phyloP scores from a whole-genome alignment of 2,113 vertebrate species.

The Lepidothrix coronata region DNA sequence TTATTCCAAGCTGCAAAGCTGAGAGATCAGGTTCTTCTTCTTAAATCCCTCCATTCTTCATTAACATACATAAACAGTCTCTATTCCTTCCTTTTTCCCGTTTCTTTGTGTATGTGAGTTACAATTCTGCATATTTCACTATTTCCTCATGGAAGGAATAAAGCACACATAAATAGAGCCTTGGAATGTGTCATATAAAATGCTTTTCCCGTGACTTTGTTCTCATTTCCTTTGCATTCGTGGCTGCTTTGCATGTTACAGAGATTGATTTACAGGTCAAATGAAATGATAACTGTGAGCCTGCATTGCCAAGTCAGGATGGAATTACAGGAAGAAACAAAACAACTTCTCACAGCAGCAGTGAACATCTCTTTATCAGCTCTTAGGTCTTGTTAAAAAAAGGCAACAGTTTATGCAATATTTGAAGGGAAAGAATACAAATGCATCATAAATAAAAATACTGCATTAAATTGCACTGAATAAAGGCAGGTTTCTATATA shows the following conservation, averaged over 20 bases:
- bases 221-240: neutral
- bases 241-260: neutral
- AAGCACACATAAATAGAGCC: neutral
- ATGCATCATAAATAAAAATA: neutral
- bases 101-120: neutral
- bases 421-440: neutral
- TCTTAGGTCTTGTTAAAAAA: neutral
- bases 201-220: neutral
- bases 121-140: neutral
- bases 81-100: neutral
- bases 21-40: slow-evolving; percentile 13
- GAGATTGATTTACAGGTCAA: slow-evolving; percentile 8
- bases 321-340: slow-evolving; percentile 12
- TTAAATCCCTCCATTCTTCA: neutral
- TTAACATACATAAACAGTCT: neutral
- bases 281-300: neutral
- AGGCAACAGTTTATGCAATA: neutral
- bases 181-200: neutral
- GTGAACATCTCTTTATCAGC: neutral
- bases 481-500: neutral
- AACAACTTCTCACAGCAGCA: neutral
- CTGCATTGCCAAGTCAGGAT: neutral
- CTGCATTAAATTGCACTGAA: neutral
- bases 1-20: neutral
- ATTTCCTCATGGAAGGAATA: neutral